Evolutionary conservation across 2,888 invertebrate species (phyloP).

Genomic region (Pristionchus maxplancki): DNA sequence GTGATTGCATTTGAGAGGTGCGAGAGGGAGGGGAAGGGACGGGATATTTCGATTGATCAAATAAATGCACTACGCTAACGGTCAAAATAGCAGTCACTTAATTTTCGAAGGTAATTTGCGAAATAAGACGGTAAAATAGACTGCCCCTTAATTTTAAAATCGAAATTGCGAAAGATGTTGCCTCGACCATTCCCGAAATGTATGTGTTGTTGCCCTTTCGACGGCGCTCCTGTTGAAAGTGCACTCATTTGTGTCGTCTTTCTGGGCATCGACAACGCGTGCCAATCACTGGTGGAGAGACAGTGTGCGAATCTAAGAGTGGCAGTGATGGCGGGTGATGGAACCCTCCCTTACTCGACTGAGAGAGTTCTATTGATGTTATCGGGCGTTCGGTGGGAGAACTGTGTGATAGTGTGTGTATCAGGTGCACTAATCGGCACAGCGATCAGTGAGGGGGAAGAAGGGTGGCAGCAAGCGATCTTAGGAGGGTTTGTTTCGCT

Average conservation of each 20-base stretch:
- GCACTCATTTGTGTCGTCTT: background rate
- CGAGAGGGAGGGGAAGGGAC: too few relatives aligned
- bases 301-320: background rate
- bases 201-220: background rate
- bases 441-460: background rate
- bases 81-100: too few relatives aligned
- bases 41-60: too few relatives aligned
- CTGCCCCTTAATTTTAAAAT: background rate
- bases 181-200: background rate
- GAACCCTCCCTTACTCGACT: background rate
- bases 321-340: background rate
- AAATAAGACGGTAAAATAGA: too few relatives aligned
- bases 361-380: slow-evolving; percentile 24
- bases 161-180: background rate
- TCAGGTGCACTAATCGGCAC: background rate
- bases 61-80: too few relatives aligned
- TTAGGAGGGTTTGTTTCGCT: background rate
- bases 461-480: background rate
- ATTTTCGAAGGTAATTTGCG: too few relatives aligned
- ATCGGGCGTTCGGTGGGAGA: background rate
- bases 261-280: background rate
- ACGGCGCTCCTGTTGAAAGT: background rate
- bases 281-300: background rate
- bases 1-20: background rate
- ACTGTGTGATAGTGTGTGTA: background rate